Conservation (phyloP, 2,113 vertebrate genomes). For the Probosciger aterrimus region DNA sequence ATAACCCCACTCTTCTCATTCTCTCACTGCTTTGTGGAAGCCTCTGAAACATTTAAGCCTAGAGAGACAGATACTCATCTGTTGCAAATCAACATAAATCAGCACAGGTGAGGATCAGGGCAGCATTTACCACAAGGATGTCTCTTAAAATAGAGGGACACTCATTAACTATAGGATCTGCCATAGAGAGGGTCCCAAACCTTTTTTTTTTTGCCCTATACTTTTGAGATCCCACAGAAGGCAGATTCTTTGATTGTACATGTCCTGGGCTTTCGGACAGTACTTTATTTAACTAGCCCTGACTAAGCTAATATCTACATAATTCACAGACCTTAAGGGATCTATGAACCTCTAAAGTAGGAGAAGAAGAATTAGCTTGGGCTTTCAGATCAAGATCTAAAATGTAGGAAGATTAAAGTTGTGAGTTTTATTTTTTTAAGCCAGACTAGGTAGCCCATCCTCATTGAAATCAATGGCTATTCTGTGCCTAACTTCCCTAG, state of each 20-base stretch:
- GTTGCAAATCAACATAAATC: not conserved
- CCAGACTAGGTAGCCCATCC: not conserved
- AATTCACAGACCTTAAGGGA: not conserved
- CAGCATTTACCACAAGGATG: not conserved
- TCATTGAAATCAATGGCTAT: not conserved
- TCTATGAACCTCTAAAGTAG: not conserved
- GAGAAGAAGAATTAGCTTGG: not conserved
- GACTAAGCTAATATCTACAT: not conserved
- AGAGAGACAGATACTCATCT: not conserved
- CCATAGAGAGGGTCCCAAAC: not conserved
- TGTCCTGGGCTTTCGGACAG: not conserved
- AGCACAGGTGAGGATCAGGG: not conserved
- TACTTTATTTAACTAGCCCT: not conserved
- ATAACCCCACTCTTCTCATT: not conserved
- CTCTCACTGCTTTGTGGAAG: not conserved
- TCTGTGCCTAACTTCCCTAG: constrained; percentile 21
- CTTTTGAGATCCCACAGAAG: not conserved
- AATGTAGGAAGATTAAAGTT: not conserved
- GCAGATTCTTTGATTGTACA: not conserved
- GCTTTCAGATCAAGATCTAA: not conserved
- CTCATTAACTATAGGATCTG: not conserved
- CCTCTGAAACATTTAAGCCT: not conserved
- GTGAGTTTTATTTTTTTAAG: not conserved
- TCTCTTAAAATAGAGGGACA: not conserved
- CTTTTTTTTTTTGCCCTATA: not conserved